Conservation (phyloP, 2,888 invertebrate genomes). For the Elgonia sp. region DNA sequence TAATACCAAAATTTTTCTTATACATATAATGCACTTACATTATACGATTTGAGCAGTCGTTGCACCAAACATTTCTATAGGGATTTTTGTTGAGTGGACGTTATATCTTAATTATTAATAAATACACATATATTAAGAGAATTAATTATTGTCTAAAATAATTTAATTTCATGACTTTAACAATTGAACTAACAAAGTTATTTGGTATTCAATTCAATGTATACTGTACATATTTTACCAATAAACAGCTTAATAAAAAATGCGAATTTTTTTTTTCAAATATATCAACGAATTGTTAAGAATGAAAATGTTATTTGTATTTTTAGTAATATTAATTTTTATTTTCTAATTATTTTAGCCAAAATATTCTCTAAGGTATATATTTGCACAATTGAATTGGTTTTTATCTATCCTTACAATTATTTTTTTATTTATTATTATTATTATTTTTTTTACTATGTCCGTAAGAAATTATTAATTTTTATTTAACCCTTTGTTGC, state of each 20-base stretch:
- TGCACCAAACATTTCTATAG: constrained; percentile 63
- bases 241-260: background rate
- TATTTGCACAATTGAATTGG: background rate
- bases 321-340: background rate
- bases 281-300: background rate
- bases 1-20: constrained; percentile 59
- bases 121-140: constrained; percentile 42
- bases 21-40: constrained; percentile 60
- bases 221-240: background rate
- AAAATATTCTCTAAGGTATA: constrained; percentile 19
- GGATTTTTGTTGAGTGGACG: constrained; percentile 61
- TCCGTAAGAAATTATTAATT: constrained; percentile 10
- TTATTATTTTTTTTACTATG: too few relatives aligned
- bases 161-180: background rate
- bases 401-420: constrained; percentile 20
- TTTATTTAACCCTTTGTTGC: too few relatives aligned
- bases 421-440: too few relatives aligned
- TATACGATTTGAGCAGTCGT: constrained; percentile 73
- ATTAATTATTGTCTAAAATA: constrained; percentile 35
- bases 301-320: background rate
- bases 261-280: background rate
- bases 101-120: constrained; percentile 19
- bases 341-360: constrained; percentile 31
- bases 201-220: background rate
- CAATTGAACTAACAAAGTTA: background rate